Evolutionary conservation across 2,888 invertebrate genomes (phyloP).

Genomic region (Philopedon plagiatum): DNA sequence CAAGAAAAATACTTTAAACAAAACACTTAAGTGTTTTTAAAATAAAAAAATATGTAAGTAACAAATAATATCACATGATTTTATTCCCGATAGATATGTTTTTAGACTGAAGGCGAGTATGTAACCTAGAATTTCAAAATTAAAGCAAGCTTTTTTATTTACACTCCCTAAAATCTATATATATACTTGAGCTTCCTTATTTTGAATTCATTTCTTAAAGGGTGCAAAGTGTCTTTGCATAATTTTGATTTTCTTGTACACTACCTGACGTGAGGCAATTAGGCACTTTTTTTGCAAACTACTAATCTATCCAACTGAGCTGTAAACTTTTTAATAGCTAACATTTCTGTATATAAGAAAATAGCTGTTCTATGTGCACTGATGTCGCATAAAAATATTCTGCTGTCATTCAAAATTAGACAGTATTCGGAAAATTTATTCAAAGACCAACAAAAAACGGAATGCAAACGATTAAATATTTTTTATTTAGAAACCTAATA

Average conservation of each 20-base stretch:
- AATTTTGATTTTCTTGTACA: conserved; percentile 9
- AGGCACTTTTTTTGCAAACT: conserved; percentile 17
- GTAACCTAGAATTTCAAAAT: too few species aligned
- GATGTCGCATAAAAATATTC: not conserved
- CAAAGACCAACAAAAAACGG: not conserved
- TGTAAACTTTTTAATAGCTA: not conserved
- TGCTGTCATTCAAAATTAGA: not conserved
- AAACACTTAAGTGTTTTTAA: too few species aligned
- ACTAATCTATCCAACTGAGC: not conserved
- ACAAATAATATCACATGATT: conserved; percentile 1
- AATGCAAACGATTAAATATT: not conserved
- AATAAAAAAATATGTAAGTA: not conserved
- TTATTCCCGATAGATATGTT: not conserved
- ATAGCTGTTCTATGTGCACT: not conserved
- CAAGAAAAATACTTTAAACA: too few species aligned
- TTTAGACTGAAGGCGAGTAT: too few species aligned
- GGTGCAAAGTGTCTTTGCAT: conserved; percentile 8
- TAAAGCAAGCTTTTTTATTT: not conserved
- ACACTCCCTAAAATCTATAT: not conserved
- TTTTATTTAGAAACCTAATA: too few species aligned
- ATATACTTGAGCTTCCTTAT: conserved; percentile 16
- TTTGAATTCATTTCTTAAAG: not conserved
- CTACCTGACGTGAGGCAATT: not conserved
- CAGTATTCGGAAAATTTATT: not conserved
- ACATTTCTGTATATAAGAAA: not conserved